Base-by-base conservation (phyloP, 1,140 invertebrate species). In the Hycleus cichorii region DNA sequence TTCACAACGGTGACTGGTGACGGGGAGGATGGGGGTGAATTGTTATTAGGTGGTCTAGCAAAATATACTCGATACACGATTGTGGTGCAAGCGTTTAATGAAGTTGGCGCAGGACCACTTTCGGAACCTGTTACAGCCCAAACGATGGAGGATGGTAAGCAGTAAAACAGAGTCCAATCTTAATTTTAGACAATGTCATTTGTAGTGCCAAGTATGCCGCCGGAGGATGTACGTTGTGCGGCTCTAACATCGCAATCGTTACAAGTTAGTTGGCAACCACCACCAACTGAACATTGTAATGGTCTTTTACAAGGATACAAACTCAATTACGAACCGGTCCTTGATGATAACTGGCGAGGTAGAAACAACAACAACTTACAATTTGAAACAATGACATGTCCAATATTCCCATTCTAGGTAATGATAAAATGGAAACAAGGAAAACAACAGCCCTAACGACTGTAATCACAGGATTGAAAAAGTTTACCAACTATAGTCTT, bases 401-500 rank as follows among this genome's bases (percentile, higher is more conserved):
- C 38, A 50, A 32, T 7, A 7, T 5, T 32, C 4, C 3, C 32
- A 7, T 32, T 32, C 48, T 46, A 72, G 72, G 69, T 42, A 79
- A 77, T 49, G 82, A 84, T 48, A 82, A 83, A 61, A 81, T 84
- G 66, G 82, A 86, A 69, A 82, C 81, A 11, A 76, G 82, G 5
- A 88, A 87, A 71, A 89, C 87, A 1, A 83, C 81, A 5, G 82
- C 82, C 2, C 68, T 87, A 32, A 86, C 82, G 9, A 82, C 81
- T 2, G 82, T 87, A 39, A 73, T 89, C 2, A 83, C 81, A 0
- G 82, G 82, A 1, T 69, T 89, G n/a, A 77, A 81, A 54, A 89
- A 87, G 63, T 92, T 82, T 69, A 89, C 89, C 3, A 94, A 93
- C 75, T 95, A 94, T 73, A 92, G 87, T 65, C 80, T 94, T 44